phyloP scores from a whole-genome alignment of 1,140 invertebrate species.

The Meloidogyne chitwoodi region DNA sequence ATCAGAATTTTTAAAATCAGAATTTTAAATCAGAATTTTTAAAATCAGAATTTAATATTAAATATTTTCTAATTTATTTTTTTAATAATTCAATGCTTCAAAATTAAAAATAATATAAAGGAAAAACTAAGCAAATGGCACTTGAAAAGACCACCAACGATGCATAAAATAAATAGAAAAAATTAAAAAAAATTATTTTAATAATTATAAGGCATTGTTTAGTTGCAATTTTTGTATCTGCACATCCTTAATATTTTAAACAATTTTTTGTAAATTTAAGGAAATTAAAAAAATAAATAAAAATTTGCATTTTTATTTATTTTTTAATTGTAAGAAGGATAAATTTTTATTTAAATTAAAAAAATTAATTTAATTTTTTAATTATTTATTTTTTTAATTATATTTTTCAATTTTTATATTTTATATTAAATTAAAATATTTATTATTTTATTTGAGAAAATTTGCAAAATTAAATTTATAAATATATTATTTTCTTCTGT shows the following conservation, averaged over 20 bases:
- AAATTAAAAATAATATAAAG: background rate
- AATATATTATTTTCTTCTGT: too few species aligned
- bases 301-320: background rate
- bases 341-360: too few species aligned
- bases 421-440: too few species aligned
- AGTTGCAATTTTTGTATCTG: background rate
- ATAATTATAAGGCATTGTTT: background rate
- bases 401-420: too few species aligned
- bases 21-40: background rate
- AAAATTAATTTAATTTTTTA: too few species aligned
- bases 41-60: background rate
- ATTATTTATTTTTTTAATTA: too few species aligned
- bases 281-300: background rate
- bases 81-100: background rate
- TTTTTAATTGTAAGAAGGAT: background rate
- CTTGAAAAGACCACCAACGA: background rate
- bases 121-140: background rate
- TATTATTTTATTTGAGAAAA: too few species aligned
- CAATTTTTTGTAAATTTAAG: background rate
- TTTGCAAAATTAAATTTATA: too few species aligned
- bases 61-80: background rate
- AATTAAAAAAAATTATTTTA: background rate
- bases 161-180: background rate
- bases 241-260: background rate
- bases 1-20: background rate